Base-by-base conservation (phyloP, 1,140 invertebrate species). In the Calosoma granatense region DNA sequence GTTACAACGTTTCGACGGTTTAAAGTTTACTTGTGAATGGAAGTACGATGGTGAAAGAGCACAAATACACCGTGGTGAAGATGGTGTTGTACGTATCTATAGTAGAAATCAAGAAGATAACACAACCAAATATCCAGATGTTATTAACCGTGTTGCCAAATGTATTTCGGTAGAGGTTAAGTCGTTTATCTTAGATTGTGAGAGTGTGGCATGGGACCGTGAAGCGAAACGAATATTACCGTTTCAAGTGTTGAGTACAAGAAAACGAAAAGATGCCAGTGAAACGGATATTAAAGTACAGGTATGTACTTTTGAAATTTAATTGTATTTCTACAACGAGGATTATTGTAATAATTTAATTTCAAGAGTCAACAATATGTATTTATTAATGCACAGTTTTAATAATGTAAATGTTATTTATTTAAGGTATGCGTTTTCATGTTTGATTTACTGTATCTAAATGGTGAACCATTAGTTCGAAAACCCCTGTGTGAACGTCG, bases 21-120 rank as follows among this genome's bases (percentile, higher is more conserved):
- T 89, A 62, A 86, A 90, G 66, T 99, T 99, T 67, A 98, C 96
- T 1, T 99, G 96, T 71, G 97, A 99, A 78, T 99, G 87, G 82
- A 99, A 99, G 73, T 99, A 99, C 72, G 97, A 99, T 74, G 97
- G 97, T 2, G 97, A 99, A 78, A 76, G 97, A 68, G 97, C 94
- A 2, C 97, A 99, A 78, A 88, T 94, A 61, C 92, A 94, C 67
- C 70, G 85, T 1, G 64, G 76, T 21, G 80, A 87, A 43, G 75
- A 85, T 62, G 84, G 86, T 0, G 76, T 79, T 14, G 78, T 94
- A 1, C 81, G 68, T 51, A 91, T 99, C 58, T 99, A 90, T 73
- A 98, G 94, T 69, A 76, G 97, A 55, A 99, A 99, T 78, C 96
- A 97, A 71, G 97, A 99, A 77, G 85, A 99, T 70, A 98, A 98